Percentiles rank a stretch among this genome's conserved stretches.
phyloP scores from a whole-genome alignment of 2,888 invertebrate genomes.

The Archips crataeganus region DNA sequence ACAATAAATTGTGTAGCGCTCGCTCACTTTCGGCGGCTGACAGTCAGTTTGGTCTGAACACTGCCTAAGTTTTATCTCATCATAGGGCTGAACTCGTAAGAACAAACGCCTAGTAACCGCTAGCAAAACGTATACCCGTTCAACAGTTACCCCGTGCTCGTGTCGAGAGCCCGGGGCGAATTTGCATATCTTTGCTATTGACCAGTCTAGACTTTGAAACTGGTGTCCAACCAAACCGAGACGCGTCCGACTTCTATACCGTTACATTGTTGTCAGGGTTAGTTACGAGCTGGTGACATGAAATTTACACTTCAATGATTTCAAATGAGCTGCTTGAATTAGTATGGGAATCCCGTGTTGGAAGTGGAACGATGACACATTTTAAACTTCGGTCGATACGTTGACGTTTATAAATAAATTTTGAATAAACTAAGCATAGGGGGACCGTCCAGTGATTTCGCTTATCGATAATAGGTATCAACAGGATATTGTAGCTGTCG shows the following conservation, averaged over 20 bases:
- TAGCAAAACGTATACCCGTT: slow-evolving; percentile 31
- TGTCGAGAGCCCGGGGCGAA: slow-evolving; percentile 49
- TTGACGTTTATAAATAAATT: slow-evolving; percentile 1
- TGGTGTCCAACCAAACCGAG: slow-evolving; percentile 66
- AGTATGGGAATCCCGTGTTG: slow-evolving; percentile 22
- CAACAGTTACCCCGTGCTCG: slow-evolving; percentile 45
- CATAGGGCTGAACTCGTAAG: slow-evolving; percentile 6
- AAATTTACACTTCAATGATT: slow-evolving; percentile 39
- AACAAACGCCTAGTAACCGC: slow-evolving; percentile 18
- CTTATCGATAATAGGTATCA: neutral
- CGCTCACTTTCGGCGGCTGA: no score
- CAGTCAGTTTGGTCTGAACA: no score
- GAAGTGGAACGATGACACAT: slow-evolving; percentile 2
- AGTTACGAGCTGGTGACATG: slow-evolving; percentile 30
- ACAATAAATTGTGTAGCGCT: no score
- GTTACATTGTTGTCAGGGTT: slow-evolving; percentile 37
- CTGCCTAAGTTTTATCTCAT: slow-evolving; percentile 3
- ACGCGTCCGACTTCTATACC: slow-evolving; percentile 53
- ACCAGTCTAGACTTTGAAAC: slow-evolving; percentile 72
- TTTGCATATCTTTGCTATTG: slow-evolving; percentile 73
- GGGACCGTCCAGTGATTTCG: neutral
- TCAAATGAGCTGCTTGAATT: slow-evolving; percentile 21
- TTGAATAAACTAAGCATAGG: neutral
- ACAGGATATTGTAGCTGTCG: slow-evolving; percentile 5
- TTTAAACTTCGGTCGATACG: neutral